Evolutionary conservation across 2,113 vertebrate species (phyloP).

Genomic region (Bubalus kerabau): DNA sequence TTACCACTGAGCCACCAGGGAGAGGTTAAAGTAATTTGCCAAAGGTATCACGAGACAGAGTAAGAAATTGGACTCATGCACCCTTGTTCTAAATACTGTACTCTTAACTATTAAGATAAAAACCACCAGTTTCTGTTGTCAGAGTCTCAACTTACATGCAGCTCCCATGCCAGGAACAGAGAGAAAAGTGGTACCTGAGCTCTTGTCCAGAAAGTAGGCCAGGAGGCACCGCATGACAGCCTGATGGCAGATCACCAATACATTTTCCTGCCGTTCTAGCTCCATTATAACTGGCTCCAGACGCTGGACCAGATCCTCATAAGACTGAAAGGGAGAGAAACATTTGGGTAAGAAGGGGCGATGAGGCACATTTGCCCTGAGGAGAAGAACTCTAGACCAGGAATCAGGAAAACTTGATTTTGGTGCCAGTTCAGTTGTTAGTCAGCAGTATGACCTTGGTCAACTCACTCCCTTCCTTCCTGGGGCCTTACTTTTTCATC

Average conservation of each 20-base stretch:
- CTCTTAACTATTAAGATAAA: conserved; percentile 13
- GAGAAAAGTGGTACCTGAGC: conserved; percentile 77
- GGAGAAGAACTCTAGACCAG: not conserved
- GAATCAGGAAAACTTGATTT: not conserved
- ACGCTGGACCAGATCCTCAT: conserved; percentile 93
- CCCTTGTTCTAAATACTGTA: not conserved
- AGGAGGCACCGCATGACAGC: conserved; percentile 93
- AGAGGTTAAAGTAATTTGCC: not conserved
- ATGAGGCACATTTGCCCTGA: not conserved
- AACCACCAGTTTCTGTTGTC: not conserved
- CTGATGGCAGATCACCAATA: conserved; percentile 92
- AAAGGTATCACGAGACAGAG: not conserved
- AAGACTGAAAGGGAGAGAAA: conserved; percentile 80
- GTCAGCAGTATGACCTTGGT: not conserved
- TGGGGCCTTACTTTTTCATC: conserved; percentile 10
- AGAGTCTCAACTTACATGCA: not conserved
- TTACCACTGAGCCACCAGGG: not conserved
- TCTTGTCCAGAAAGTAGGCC: conserved; percentile 95
- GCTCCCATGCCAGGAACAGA: not conserved
- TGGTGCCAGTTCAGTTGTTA: not conserved
- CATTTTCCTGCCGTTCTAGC: conserved; percentile 94
- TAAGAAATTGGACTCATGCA: not conserved
- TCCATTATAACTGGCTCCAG: conserved; percentile 97
- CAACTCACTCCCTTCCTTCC: not conserved
- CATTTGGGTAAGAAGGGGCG: not conserved